Conservation (phyloP, 2,113 vertebrate genomes). For the Saccopteryx leptura region DNA sequence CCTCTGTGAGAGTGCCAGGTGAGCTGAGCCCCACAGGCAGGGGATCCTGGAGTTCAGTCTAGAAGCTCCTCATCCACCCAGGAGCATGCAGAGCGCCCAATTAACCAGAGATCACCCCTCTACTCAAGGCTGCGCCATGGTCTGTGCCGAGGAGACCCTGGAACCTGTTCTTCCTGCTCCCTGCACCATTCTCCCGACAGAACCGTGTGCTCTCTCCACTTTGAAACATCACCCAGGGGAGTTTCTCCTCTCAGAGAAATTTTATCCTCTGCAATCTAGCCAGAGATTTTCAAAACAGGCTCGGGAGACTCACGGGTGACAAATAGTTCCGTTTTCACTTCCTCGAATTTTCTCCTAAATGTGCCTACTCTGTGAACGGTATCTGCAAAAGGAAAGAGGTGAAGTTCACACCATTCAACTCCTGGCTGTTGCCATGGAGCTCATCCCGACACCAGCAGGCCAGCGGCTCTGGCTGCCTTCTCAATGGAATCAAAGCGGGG, state of each 20-base stretch:
- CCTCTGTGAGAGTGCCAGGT: background rate
- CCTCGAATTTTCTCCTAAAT: conserved; percentile 62
- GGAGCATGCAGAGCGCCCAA: background rate
- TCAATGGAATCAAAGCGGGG: conserved; percentile 59
- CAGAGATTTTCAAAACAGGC: conserved; percentile 45
- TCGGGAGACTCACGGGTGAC: conserved; percentile 63
- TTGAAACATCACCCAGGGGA: background rate
- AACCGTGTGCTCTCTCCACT: background rate
- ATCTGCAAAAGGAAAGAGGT: conserved; percentile 65
- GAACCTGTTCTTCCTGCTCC: background rate
- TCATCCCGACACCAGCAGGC: conserved; percentile 56
- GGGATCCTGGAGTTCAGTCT: background rate
- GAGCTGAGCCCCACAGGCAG: background rate
- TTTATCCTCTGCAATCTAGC: background rate
- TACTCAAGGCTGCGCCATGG: background rate
- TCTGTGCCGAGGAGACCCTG: background rate
- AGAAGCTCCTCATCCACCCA: background rate
- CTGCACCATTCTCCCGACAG: background rate
- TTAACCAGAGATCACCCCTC: background rate
- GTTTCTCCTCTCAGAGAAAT: background rate
- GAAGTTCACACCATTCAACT: conserved; percentile 75
- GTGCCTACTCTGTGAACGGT: conserved; percentile 51
- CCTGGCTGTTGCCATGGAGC: conserved; percentile 79
- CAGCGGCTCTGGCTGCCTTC: conserved; percentile 26
- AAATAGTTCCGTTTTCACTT: conserved; percentile 68